Percentiles rank a stretch among this genome's conserved stretches.
phyloP scores from a whole-genome alignment of 2,888 invertebrate genomes.

The Heliconius ismenius region DNA sequence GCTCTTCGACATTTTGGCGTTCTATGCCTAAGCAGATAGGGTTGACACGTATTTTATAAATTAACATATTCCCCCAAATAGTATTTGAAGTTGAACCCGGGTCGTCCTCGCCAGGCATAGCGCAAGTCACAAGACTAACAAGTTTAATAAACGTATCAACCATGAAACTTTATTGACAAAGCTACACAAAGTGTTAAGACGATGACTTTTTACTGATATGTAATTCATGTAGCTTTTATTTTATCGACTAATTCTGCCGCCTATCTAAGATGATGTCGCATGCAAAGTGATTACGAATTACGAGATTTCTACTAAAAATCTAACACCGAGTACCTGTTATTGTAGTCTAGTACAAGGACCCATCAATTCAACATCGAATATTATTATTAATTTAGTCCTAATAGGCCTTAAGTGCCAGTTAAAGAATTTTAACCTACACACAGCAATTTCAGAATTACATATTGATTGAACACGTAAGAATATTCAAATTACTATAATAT shows the following conservation, averaged over 20 bases:
- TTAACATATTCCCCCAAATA: not conserved
- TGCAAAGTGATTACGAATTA: constrained; percentile 56
- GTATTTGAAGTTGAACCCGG: not conserved
- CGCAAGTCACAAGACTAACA: not conserved
- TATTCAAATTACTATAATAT: constrained; percentile 18
- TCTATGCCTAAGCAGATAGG: not conserved
- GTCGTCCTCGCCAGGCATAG: not conserved
- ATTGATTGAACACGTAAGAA: constrained; percentile 28
- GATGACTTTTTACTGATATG: constrained; percentile 59
- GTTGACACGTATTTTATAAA: not conserved
- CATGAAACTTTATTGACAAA: constrained; percentile 18
- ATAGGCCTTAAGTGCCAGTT: constrained; percentile 62
- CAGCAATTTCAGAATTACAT: constrained; percentile 25
- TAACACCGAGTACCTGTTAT: constrained; percentile 73
- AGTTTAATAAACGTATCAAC: constrained; percentile 22
- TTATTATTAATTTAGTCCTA: constrained; percentile 50
- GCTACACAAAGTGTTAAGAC: constrained; percentile 24
- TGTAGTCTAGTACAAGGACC: constrained; percentile 63
- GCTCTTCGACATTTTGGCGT: not conserved
- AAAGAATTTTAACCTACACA: constrained; percentile 33
- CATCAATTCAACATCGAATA: constrained; percentile 55
- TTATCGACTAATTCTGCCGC: constrained; percentile 12
- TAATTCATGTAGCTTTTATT: constrained; percentile 52
- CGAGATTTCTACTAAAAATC: constrained; percentile 57
- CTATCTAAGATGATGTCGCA: constrained; percentile 52